Evolutionary conservation across 1,140 invertebrate genomes (phyloP).

Genomic region (Caenorhabditis tropicalis): DNA sequence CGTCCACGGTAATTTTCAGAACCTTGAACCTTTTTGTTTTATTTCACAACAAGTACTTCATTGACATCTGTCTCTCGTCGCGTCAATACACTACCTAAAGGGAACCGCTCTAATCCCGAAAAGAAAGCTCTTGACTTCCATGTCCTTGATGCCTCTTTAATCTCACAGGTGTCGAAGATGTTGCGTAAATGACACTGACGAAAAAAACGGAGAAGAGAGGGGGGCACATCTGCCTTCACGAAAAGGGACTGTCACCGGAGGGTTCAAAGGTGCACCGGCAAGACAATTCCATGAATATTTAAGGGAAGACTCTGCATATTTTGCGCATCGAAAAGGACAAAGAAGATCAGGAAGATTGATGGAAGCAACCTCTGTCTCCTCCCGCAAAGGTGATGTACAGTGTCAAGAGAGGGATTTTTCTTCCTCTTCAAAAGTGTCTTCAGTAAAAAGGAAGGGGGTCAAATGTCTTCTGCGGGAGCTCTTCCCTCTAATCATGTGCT

Average conservation of each 20-base stretch:
- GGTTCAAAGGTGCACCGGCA: conserved; percentile 17
- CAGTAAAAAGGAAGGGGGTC: no score
- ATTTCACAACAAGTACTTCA: background rate
- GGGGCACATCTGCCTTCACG: background rate
- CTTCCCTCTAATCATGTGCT: conserved; percentile 30
- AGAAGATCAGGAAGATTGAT: background rate
- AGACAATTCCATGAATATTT: conserved; percentile 38
- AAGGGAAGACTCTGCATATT: background rate
- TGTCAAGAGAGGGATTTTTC: background rate
- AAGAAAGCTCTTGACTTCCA: conserved; percentile 22
- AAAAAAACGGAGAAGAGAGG: background rate
- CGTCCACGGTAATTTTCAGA: background rate
- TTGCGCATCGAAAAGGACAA: background rate
- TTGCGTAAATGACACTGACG: conserved; percentile 10
- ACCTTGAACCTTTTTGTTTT: conserved; percentile 7
- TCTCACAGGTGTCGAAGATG: conserved; percentile 13
- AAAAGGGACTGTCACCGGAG: background rate
- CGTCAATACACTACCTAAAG: background rate
- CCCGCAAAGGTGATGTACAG: background rate
- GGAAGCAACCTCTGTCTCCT: no score
- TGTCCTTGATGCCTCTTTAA: background rate
- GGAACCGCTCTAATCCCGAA: background rate
- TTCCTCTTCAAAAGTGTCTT: no score
- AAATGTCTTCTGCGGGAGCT: background rate
- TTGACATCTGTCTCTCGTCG: background rate